phyloP scores from a whole-genome alignment of 2,113 vertebrate genomes.

The Columba livia region DNA sequence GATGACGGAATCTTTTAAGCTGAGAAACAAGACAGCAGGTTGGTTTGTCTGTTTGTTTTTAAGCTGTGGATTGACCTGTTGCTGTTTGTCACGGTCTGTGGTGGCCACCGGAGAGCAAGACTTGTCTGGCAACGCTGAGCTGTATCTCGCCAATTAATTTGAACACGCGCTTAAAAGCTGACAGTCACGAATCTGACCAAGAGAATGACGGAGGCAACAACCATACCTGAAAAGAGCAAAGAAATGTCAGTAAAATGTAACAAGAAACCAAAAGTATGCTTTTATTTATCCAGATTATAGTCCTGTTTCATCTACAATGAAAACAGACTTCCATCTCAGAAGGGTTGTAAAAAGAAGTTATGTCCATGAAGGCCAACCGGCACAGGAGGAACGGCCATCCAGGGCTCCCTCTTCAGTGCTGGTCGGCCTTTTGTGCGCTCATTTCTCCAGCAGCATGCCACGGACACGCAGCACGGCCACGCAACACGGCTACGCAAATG shows the following conservation, averaged over 20 bases:
- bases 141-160: background rate
- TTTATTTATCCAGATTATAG: background rate
- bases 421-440: background rate
- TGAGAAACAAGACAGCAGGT: background rate
- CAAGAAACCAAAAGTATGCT: background rate
- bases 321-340: background rate
- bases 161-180: background rate
- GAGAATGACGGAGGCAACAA: background rate
- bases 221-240: background rate
- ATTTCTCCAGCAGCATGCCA: background rate
- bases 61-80: background rate
- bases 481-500: background rate
- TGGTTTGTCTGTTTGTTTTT: background rate
- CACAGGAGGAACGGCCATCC: background rate
- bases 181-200: background rate
- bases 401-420: background rate
- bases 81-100: background rate
- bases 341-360: background rate
- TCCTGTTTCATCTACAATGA: background rate
- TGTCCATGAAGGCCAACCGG: background rate
- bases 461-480: background rate
- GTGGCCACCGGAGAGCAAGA: background rate
- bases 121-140: background rate
- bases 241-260: background rate
- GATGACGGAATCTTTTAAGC: background rate